Evolutionary conservation across 2,888 invertebrate genomes (phyloP).

Genomic region (Acanthosoma haemorrhoidale): DNA sequence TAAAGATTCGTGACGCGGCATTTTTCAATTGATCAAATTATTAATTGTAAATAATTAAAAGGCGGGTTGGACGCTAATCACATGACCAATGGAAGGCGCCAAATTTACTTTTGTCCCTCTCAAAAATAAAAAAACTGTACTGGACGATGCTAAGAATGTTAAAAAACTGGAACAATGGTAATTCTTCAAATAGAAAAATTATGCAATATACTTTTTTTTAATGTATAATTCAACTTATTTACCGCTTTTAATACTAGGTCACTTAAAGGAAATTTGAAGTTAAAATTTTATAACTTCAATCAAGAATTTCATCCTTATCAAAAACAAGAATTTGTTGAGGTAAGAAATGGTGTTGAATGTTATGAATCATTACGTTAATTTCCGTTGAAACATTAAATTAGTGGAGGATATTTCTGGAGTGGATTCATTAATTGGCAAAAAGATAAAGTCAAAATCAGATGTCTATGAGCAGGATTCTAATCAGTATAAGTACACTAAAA

Average conservation of each 20-base stretch:
- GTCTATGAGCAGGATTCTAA: too few species aligned
- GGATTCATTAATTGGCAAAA: too few species aligned
- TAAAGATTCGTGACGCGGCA: too few species aligned
- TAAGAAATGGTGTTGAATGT: too few species aligned
- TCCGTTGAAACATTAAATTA: too few species aligned
- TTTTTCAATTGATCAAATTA: not conserved
- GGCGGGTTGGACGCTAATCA: not conserved
- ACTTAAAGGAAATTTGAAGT: slow-evolving; percentile 45
- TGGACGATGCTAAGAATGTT: slow-evolving; percentile 43
- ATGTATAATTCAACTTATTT: not conserved
- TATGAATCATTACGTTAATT: too few species aligned
- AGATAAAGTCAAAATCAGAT: too few species aligned
- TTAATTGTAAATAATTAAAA: slow-evolving; percentile 2
- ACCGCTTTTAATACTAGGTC: slow-evolving; percentile 45
- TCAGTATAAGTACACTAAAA: too few species aligned
- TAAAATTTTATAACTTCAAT: slow-evolving; percentile 49
- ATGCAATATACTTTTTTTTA: not conserved
- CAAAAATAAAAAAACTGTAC: slow-evolving; percentile 42
- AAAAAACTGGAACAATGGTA: slow-evolving; percentile 48
- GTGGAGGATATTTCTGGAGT: too few species aligned
- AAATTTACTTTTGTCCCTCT: slow-evolving; percentile 46
- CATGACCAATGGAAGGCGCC: slow-evolving; percentile 34
- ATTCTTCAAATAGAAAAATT: slow-evolving; percentile 33
- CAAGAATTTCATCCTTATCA: slow-evolving; percentile 48
- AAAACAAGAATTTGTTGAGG: slow-evolving; percentile 47